These are phyloP conservation scores for Chrysopa pallens DNA, from an alignment of 1,140 invertebrate genomes.

Conservation along the genomic window DNA sequence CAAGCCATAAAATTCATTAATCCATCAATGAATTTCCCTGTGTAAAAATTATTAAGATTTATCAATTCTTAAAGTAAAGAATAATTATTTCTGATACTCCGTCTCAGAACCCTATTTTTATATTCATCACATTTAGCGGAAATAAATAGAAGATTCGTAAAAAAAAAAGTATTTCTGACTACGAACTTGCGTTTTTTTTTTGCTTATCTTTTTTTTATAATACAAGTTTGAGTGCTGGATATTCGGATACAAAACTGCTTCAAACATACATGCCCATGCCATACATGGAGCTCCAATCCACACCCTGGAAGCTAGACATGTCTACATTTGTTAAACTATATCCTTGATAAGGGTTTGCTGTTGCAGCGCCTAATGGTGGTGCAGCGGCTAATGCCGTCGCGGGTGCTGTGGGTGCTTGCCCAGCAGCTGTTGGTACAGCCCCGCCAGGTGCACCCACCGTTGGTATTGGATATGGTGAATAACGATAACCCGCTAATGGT, in stretches of 20 bases:
- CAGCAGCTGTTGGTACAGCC: constrained; percentile 21
- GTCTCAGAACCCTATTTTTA: neutral
- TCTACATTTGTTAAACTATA: constrained; percentile 74
- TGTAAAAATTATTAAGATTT: no score
- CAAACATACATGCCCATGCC: constrained; percentile 82
- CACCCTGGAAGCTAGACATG: constrained; percentile 78
- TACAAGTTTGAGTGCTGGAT: neutral
- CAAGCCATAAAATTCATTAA: no score
- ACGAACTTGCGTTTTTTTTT: no score
- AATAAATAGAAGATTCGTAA: neutral
- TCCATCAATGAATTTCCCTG: no score
- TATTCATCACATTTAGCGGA: neutral
- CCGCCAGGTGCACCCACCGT: constrained; percentile 33
- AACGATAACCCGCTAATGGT: constrained; percentile 47
- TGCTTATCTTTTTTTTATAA: neutral
- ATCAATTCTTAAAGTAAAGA: no score
- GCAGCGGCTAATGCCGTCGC: constrained; percentile 32
- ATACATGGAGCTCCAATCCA: constrained; percentile 79
- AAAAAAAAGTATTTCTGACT: neutral
- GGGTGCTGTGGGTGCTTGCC: constrained; percentile 24
- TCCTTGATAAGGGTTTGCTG: constrained; percentile 55
- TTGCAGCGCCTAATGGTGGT: constrained; percentile 29
- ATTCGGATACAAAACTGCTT: constrained; percentile 12
- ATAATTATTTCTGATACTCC: no score
- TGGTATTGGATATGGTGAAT: constrained; percentile 48